Evolutionary conservation across 2,113 vertebrate species (phyloP).

Genomic region (Candoia aspera): DNA sequence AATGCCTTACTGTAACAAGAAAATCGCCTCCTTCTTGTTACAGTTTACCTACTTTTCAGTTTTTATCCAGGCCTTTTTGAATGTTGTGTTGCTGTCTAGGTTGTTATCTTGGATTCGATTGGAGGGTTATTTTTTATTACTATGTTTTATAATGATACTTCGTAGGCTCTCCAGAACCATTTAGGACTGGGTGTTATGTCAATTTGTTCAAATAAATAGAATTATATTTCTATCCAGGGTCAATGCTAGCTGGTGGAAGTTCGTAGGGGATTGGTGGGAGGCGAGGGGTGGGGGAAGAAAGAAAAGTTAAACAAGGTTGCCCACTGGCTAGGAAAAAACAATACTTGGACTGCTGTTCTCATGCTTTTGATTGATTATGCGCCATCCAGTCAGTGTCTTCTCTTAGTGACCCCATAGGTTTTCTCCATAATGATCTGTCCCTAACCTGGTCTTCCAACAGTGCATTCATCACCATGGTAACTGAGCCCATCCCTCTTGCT

Average conservation of each 20-base stretch:
- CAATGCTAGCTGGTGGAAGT: neutral
- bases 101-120: neutral
- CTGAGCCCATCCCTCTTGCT: neutral
- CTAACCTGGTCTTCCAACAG: neutral
- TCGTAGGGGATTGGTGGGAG: neutral
- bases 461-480: neutral
- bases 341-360: too few species aligned
- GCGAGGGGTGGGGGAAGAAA: neutral
- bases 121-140: neutral
- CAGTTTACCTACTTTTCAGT: neutral
- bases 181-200: neutral
- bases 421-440: neutral
- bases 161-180: neutral
- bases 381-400: neutral
- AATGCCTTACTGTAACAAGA: neutral
- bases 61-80: neutral
- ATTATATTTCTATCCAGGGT: neutral
- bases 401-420: neutral
- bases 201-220: neutral
- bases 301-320: neutral
- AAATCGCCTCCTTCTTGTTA: neutral
- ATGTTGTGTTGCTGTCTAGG: neutral
- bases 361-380: neutral
- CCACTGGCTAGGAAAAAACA: neutral
- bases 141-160: neutral